Percentiles rank a stretch among this genome's conserved stretches.
phyloP scores from a whole-genome alignment of 2,888 invertebrate species.

The Leptinotarsa rubiginosa region DNA sequence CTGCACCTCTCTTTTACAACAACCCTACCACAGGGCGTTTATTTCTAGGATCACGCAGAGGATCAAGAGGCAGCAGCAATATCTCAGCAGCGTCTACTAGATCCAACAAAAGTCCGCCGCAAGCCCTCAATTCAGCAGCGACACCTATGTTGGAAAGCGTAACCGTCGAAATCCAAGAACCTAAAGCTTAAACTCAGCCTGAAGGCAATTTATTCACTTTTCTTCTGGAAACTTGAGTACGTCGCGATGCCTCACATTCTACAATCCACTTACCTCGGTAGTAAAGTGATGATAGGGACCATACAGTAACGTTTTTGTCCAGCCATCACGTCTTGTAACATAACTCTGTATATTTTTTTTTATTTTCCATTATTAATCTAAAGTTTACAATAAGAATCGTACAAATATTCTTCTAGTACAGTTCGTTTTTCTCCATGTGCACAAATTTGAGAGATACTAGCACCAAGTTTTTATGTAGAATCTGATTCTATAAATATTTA shows the following conservation, averaged over 20 bases:
- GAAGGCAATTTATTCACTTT: conserved; percentile 20
- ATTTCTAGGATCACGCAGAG: conserved; percentile 74
- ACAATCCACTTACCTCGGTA: conserved; percentile 57
- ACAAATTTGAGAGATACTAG: conserved; percentile 36
- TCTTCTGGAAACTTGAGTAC: conserved; percentile 27
- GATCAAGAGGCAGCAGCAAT: conserved; percentile 82
- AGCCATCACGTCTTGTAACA: conserved; percentile 59
- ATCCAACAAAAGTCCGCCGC: conserved; percentile 72
- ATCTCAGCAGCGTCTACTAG: conserved; percentile 80
- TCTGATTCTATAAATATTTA: conserved; percentile 31
- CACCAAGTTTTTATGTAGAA: conserved; percentile 41
- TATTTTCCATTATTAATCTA: conserved; percentile 41
- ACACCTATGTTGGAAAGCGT: conserved; percentile 73
- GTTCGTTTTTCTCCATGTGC: conserved; percentile 36
- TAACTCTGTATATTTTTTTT: conserved; percentile 42
- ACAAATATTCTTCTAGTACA: conserved; percentile 44
- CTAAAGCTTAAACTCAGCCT: conserved; percentile 64
- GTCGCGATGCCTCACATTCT: conserved; percentile 36
- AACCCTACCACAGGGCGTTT: conserved; percentile 55
- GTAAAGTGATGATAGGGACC: conserved; percentile 65
- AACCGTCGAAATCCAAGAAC: conserved; percentile 82
- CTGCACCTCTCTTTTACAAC: conserved; percentile 34
- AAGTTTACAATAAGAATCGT: conserved; percentile 44
- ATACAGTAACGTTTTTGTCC: conserved; percentile 61
- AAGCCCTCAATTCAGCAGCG: conserved; percentile 58